A percentile compares a stretch with the other conserved stretches of the same genome.
Conservation (phyloP, 2,113 vertebrate species). For the Sigmodon hispidus region DNA sequence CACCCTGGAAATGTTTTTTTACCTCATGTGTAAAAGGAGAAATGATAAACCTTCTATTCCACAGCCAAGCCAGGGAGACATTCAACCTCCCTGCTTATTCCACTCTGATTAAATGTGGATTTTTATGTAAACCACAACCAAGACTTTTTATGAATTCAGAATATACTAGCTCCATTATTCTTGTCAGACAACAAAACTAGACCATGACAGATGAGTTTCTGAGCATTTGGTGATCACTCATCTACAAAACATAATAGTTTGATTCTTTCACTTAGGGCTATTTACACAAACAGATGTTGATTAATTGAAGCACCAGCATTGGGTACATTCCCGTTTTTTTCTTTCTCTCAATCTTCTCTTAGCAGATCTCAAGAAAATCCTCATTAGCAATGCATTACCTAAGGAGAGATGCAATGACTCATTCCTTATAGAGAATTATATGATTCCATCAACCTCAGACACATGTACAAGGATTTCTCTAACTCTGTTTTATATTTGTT, state of each 20-base stretch:
- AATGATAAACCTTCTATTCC: conserved; percentile 71
- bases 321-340: conserved; percentile 78
- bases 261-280: conserved; percentile 85
- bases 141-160: conserved; percentile 84
- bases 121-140: conserved; percentile 76
- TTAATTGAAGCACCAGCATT: conserved; percentile 81
- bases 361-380: conserved; percentile 77
- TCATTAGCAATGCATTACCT: conserved; percentile 78
- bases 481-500: conserved; percentile 64
- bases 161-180: conserved; percentile 83
- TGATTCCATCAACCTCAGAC: conserved; percentile 71
- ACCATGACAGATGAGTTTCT: conserved; percentile 85
- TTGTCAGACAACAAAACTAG: conserved; percentile 85
- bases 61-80: conserved; percentile 55
- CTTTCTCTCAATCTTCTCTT: conserved; percentile 67
- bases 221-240: conserved; percentile 87
- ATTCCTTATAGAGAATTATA: conserved; percentile 63
- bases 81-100: conserved; percentile 71
- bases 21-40: conserved; percentile 74
- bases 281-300: conserved; percentile 87
- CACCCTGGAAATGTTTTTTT: conserved; percentile 55
- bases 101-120: conserved; percentile 81
- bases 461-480: conserved; percentile 45
- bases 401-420: conserved; percentile 63
- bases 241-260: conserved; percentile 85